Percentiles rank a stretch among this genome's conserved stretches.
phyloP scores from a whole-genome alignment of 2,888 invertebrate species.

The Nemoura dubitans region DNA sequence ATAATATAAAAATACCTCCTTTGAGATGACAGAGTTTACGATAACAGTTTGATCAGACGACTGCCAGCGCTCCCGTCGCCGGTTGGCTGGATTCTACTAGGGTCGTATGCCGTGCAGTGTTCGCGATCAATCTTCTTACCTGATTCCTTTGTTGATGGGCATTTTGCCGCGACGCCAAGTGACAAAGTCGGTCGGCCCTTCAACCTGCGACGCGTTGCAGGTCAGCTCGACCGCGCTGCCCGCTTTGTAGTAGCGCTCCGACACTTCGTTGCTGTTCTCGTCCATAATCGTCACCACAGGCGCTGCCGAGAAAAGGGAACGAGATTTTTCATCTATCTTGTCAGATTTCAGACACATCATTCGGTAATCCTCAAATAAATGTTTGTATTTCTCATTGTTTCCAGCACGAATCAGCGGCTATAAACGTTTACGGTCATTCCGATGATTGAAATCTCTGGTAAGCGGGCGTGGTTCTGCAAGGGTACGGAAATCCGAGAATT shows the following conservation, averaged over 20 bases:
- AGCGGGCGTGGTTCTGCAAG: background rate
- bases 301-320: constrained; percentile 59
- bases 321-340: background rate
- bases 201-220: constrained; percentile 63
- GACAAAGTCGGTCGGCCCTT: constrained; percentile 62
- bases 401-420: background rate
- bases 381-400: background rate
- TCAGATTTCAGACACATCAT: background rate
- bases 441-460: background rate
- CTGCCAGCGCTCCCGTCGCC: background rate
- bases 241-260: constrained; percentile 69
- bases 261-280: constrained; percentile 67
- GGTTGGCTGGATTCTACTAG: background rate
- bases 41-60: background rate
- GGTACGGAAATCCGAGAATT: background rate
- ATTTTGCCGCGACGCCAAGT: constrained; percentile 66
- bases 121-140: constrained; percentile 58
- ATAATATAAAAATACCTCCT: background rate
- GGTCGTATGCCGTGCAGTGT: background rate
- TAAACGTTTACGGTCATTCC: background rate
- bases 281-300: constrained; percentile 69
- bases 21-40: constrained; percentile 9
- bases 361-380: background rate
- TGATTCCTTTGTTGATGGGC: constrained; percentile 64
- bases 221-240: constrained; percentile 66